phyloP scores from a whole-genome alignment of 1,140 invertebrate species.

The Philopotamus ludificatus region DNA sequence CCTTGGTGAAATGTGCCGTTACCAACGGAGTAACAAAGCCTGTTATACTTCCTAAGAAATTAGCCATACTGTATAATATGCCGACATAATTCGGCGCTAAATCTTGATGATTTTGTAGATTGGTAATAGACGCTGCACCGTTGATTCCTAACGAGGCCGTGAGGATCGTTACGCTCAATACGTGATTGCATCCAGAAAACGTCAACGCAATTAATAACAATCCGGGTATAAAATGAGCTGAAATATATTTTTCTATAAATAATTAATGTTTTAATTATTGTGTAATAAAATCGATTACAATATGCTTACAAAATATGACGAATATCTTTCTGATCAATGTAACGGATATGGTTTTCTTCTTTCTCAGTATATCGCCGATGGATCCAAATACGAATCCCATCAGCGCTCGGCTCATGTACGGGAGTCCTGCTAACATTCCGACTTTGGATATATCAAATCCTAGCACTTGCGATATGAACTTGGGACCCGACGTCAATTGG shows the following conservation, averaged over 20 bases:
- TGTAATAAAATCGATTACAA: constrained; percentile 23
- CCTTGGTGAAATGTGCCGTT: constrained; percentile 65
- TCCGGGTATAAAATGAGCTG: constrained; percentile 71
- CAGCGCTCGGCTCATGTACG: constrained; percentile 65
- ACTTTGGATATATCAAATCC: constrained; percentile 78
- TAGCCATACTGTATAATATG: constrained; percentile 72
- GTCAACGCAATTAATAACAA: constrained; percentile 63
- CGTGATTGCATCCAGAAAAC: constrained; percentile 65
- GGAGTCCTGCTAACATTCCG: constrained; percentile 68
- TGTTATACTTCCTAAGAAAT: constrained; percentile 69
- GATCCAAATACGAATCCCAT: constrained; percentile 67
- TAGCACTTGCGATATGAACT: constrained; percentile 79
- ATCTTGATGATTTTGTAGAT: constrained; percentile 81
- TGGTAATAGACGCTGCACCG: constrained; percentile 80
- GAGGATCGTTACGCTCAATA: constrained; percentile 64
- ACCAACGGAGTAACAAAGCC: constrained; percentile 73
- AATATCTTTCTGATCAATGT: constrained; percentile 69
- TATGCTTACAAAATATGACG: constrained; percentile 65
- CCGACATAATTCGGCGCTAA: constrained; percentile 77
- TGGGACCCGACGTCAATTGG: constrained; percentile 84
- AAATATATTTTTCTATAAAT: constrained; percentile 37
- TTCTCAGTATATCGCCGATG: constrained; percentile 63
- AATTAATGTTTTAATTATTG: background rate
- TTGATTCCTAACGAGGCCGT: constrained; percentile 77
- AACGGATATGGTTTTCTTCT: constrained; percentile 58